Conservation (phyloP, 1,140 invertebrate species). For the Aphelenchoides besseyi region DNA sequence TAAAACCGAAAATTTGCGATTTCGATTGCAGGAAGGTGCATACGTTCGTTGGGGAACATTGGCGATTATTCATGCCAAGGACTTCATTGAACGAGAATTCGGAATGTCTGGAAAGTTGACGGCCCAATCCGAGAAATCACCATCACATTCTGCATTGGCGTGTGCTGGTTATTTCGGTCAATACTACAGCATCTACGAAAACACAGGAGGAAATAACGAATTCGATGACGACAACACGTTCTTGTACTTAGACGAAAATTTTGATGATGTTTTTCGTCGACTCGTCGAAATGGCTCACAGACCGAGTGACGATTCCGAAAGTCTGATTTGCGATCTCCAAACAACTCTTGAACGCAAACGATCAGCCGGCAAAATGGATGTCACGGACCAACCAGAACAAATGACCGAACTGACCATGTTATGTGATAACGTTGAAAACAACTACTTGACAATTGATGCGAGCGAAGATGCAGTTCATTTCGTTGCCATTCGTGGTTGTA, state of each 20-base stretch:
- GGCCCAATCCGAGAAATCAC: background rate
- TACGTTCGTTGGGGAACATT: constrained; percentile 12
- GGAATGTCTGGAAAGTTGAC: background rate
- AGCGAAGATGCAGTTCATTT: constrained; percentile 15
- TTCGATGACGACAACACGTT: constrained; percentile 11
- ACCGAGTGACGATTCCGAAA: background rate
- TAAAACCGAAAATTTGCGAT: background rate
- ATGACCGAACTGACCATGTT: background rate
- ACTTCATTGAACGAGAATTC: constrained; percentile 23
- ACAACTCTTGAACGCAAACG: constrained; percentile 4
- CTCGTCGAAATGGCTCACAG: background rate
- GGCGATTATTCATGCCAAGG: constrained; percentile 6
- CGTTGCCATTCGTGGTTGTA: constrained; percentile 2
- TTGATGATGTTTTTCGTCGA: constrained; percentile 5
- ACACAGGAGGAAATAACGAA: background rate
- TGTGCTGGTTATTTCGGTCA: constrained; percentile 7
- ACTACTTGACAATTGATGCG: constrained; percentile 7
- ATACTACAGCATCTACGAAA: constrained; percentile 10
- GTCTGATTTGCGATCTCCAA: background rate
- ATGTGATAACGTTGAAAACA: constrained; percentile 7
- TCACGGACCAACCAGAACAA: background rate
- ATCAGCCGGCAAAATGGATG: background rate
- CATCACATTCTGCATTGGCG: constrained; percentile 14
- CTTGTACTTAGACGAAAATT: background rate
- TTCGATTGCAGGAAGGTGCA: constrained; percentile 15